Base-by-base conservation (phyloP, 1,140 invertebrate genomes). In the Metopolophium dirhodum region DNA sequence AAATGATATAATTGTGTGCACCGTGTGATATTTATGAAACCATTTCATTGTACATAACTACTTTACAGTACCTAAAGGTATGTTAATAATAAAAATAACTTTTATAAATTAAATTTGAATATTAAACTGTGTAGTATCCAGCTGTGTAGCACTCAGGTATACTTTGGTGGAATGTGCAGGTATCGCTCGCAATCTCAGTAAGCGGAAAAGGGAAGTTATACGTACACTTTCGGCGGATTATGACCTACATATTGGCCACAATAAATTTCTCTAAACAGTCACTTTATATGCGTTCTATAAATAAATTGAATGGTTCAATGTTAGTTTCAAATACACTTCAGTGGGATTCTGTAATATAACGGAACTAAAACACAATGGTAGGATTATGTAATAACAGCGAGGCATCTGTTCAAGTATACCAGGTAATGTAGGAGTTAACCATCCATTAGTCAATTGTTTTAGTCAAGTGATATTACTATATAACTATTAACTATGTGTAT, bases 361-460 rank as follows among this genome's bases (percentile, higher is more conserved):
- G 86, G 87, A 89, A 89, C 49, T 26, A 37, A 89, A 89, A 57
- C 23, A 57, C 51, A 89, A 89, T 57, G 87, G 87, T 89, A 89
- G 87, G 49, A 89, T 89, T 89, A 89, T 41, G 49, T 30, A 89
- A 89, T 37, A 57, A 89, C 9, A 89, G 23, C 35, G 9, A 57
- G n/a, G n/a, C 20, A 57, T 89, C 22, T 57, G n/a, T 57, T 89
- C 51, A 89, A 89, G 87, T 89, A 54, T 35, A 51, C 2, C 54
- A 89, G 47, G 83, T 86, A 51, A 11, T 89, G 22, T 89, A 89
- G 49, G 87, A 57, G 87, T 54, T 54, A 89, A 57, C 49, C 49
- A 23, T 89, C 87, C 87, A 89, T 89, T 89, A 57, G 51, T 87
- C 45, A 49, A 87, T 87, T 87, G 86, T 89, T 89, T 89, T 89